phyloP scores from a whole-genome alignment of 2,113 vertebrate genomes.

The Alectura lathami region DNA sequence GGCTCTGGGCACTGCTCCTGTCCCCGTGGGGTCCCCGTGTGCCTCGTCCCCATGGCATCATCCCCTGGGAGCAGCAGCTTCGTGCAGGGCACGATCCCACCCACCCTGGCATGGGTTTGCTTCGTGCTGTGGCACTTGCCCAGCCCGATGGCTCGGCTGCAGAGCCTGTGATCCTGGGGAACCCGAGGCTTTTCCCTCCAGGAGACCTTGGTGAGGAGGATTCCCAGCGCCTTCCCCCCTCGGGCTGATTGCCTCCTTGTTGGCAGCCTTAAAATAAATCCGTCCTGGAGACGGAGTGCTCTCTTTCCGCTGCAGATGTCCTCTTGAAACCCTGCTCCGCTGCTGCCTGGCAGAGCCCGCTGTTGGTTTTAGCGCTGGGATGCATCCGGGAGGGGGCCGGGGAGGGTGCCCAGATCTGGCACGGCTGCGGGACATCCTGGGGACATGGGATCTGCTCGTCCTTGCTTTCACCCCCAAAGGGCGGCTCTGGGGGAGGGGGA shows the following conservation, averaged over 20 bases:
- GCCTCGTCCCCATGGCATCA: too few species aligned
- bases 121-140: neutral
- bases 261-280: neutral
- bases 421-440: neutral
- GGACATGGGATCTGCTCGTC: fast-evolving
- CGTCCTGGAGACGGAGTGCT: conserved; percentile 6
- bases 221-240: neutral
- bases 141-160: neutral
- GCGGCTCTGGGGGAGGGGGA: neutral
- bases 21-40: neutral
- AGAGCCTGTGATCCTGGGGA: neutral
- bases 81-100: too few species aligned
- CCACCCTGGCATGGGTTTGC: neutral
- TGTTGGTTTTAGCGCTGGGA: neutral
- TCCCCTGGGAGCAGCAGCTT: neutral
- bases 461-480: fast-evolving
- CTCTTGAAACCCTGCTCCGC: neutral
- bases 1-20: neutral
- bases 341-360: neutral
- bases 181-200: neutral
- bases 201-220: neutral
- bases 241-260: neutral
- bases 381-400: neutral
- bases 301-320: conserved; percentile 15
- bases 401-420: neutral